phyloP scores from a whole-genome alignment of 2,797 vertebrate genomes.

The Echeneis naucrates region DNA sequence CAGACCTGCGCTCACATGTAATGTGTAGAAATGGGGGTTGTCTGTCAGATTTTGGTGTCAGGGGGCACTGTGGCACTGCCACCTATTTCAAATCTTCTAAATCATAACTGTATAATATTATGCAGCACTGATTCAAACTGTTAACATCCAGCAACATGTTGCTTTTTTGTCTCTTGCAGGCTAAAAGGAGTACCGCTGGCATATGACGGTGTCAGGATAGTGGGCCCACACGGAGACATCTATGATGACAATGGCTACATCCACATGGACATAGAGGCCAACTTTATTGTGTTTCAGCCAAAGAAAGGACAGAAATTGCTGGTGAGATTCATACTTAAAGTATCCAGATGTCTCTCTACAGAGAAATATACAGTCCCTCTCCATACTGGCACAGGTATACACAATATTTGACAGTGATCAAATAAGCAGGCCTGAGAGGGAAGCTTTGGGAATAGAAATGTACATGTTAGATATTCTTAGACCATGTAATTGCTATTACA shows the following conservation, averaged over 20 bases:
- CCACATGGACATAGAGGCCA: constrained; percentile 92
- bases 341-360: not conserved
- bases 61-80: not conserved
- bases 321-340: constrained; percentile 78
- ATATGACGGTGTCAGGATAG: constrained; percentile 89
- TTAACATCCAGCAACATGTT: not conserved
- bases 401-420: not conserved
- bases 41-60: not conserved
- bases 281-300: constrained; percentile 92
- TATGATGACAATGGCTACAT: constrained; percentile 93
- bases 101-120: not conserved
- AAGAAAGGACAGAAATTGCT: constrained; percentile 87
- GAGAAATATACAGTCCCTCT: not conserved
- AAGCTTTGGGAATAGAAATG: not conserved
- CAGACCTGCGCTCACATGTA: not conserved
- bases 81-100: not conserved
- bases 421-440: not conserved
- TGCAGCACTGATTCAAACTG: not conserved
- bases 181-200: constrained; percentile 93
- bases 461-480: not conserved
- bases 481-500: not conserved
- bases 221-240: constrained; percentile 90
- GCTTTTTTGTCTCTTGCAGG: constrained; percentile 71
- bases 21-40: no score
- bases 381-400: not conserved